Evolutionary conservation across 2,888 invertebrate genomes (phyloP), one percentile per base, ranked within the genome.

Genomic region (Hipparchia semele): DNA sequence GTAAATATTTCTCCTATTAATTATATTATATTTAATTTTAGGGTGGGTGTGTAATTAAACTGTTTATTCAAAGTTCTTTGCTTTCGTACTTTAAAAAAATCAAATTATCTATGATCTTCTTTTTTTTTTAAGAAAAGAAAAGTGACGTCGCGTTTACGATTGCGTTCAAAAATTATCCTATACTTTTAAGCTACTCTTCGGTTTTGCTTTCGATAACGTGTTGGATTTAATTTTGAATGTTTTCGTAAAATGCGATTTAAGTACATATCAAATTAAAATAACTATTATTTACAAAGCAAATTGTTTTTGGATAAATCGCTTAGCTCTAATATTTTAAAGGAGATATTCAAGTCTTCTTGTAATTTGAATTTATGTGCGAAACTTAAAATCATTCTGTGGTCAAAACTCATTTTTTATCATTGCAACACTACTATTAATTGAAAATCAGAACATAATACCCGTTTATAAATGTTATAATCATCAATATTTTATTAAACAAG

Each of bases 201-300:
- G 73, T 67, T 46, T 49, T 46, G 10, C 62, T 56, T 54, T 9
- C 70, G 70, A 13, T 54, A 64, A 70, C n/a, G 56, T 70, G 45
- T 64, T 64, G 59, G 39, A 23, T 53, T 49, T 51, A 12, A 62
- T 75, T 51, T 75, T 73, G 75, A 71, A 60, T 65, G 58, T n/a
- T 66, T 45, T 74, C n/a, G 51, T 49, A 78, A 75, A 82, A 81
- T 85, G 80, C 83, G 85, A 82, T 75, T 74, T 81, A 82, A 85
- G 83, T 85, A 88, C 90, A 88, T 89, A 89, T 88, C 87, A 86
- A 73, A 75, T 75, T 71, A 75, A 74, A 71, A 62, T 69, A 49
- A 8, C 5, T 49, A 7, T 49, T 70, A 45, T 71, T 62, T 51
- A 83, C 83, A 80, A 82, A 83, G 83, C 80, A 80, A 83, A 82